Base-by-base conservation (phyloP, 2,888 invertebrate species). In the Aporophyla lueneburgensis region DNA sequence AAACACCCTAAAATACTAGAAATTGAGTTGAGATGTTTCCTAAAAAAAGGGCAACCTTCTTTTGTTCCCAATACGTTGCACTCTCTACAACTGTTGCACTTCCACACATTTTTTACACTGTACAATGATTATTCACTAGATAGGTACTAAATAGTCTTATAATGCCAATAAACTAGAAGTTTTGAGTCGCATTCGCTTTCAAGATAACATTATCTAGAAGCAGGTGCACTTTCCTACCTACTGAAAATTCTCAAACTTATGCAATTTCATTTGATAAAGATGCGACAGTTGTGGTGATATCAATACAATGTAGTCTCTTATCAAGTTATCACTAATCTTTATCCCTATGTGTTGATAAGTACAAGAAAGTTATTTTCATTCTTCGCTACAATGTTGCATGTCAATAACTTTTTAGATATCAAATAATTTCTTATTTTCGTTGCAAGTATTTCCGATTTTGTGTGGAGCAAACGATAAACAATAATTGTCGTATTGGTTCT, bases 301-400 rank as follows among this genome's bases (percentile, higher is more conserved):
- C 19, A 49, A 40, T 53, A 81, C 46, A 40, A 54, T 51, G 74
- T 58, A 53, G 53, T n/a, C 9, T n/a, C 12, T 67, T 76, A 62
- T n/a, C n/a, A n/a, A n/a, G n/a, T n/a, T n/a, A n/a, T 49, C 53
- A 33, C 0, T n/a, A 46, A 46, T 46, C 43, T 67, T 3, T 51
- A 51, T 1, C 27, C 9, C 14, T 62, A 51, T 70, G 10, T 67
- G 0, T 12, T 24, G 62, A 76, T 67, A 53, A 54, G 61, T 21
- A 74, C n/a, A 62, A 72, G 12, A 74, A 67, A 51, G 49, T n/a
- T 19, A 53, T 63, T 51, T 58, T 43, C 43, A 65, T 69, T 78
- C n/a, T 27, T 59, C 43, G 0, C 2, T 74, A 80, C 80, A 80
- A 61, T 69, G 81, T 80, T 66, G 68, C 80, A 49, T 80, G 71